Conservation (phyloP, 2,797 vertebrate genomes). For the Phrynocephalus forsythii region DNA sequence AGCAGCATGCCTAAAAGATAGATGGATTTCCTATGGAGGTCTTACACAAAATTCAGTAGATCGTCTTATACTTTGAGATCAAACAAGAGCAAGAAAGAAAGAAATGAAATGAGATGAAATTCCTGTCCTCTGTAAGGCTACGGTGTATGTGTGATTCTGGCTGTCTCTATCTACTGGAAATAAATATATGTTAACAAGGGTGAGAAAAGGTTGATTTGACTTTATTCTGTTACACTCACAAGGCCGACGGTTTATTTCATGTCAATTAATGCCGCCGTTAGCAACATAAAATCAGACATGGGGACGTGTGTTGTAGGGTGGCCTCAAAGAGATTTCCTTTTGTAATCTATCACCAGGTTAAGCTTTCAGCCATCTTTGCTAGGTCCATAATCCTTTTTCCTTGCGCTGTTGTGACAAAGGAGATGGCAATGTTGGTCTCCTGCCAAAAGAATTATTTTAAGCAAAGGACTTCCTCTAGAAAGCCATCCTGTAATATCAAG, state of each 20-base stretch:
- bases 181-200: neutral
- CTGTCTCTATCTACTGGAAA: neutral
- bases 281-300: neutral
- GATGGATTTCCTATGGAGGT: neutral
- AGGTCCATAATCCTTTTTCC: neutral
- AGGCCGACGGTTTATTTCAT: neutral
- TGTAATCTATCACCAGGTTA: neutral
- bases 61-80: neutral
- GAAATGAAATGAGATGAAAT: too few species aligned
- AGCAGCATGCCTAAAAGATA: neutral
- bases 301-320: neutral
- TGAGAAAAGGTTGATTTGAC: neutral
- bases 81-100: neutral
- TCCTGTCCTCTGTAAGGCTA: neutral
- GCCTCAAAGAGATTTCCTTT: neutral
- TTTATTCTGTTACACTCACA: neutral
- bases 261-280: neutral
- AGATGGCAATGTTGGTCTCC: neutral
- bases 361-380: neutral
- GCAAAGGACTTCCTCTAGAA: neutral
- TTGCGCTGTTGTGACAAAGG: neutral
- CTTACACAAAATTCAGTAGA: neutral
- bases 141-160: neutral
- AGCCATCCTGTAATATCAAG: neutral
- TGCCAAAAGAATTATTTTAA: constrained; percentile 22